Evolutionary conservation across 2,888 invertebrate genomes (phyloP).

Genomic region (Muscina levida): DNA sequence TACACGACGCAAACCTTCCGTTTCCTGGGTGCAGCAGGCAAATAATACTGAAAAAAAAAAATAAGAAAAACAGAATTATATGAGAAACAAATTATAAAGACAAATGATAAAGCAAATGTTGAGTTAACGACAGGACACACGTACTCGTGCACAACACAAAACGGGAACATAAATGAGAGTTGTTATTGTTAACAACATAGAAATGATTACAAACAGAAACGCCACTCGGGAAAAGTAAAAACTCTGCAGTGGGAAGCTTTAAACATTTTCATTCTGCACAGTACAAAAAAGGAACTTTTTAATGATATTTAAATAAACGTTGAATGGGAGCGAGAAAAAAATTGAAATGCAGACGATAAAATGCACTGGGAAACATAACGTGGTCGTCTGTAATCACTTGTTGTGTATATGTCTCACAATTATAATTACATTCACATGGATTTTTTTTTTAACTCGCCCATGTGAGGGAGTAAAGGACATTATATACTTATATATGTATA

Average conservation of each 20-base stretch:
- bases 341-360: neutral
- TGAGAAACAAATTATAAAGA: neutral
- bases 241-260: neutral
- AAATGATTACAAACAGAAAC: conserved; percentile 6
- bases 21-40: conserved; percentile 85
- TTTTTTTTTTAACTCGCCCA: too few relatives aligned
- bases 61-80: conserved; percentile 21
- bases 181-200: conserved; percentile 27
- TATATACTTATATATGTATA: neutral
- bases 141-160: neutral
- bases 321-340: too few relatives aligned
- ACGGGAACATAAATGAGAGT: neutral
- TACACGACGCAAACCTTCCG: conserved; percentile 89
- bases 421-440: conserved; percentile 52
- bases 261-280: conserved; percentile 14
- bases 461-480: too few relatives aligned
- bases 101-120: conserved; percentile 17
- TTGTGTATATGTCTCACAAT: conserved; percentile 40
- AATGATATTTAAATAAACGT: conserved; percentile 65
- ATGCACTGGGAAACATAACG: neutral
- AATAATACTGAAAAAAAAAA: conserved; percentile 83
- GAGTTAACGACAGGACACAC: neutral
- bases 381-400: neutral
- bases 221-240: neutral
- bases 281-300: conserved; percentile 55